Conservation (phyloP, 2,797 vertebrate species). For the Sebastes taczanowskii region DNA sequence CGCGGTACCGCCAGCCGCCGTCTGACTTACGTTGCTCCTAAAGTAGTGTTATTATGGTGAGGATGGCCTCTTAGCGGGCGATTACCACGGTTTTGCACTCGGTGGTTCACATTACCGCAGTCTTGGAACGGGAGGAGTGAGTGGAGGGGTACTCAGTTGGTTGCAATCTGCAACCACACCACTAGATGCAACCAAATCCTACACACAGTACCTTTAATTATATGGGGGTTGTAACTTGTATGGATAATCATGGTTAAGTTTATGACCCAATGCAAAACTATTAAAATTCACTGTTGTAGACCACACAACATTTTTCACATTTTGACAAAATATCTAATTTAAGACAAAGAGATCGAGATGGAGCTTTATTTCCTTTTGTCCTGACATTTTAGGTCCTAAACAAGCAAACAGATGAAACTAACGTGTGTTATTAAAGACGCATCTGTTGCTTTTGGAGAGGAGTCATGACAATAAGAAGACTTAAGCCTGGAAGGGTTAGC, state of each 20-base stretch:
- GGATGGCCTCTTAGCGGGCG: no score
- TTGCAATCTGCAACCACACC: no score
- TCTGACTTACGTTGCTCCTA: no score
- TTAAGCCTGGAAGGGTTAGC: neutral
- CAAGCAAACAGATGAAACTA: conserved; percentile 36
- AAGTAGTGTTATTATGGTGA: no score
- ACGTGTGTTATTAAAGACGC: conserved; percentile 34
- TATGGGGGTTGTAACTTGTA: neutral
- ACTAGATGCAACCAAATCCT: no score
- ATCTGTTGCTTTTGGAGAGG: conserved; percentile 39
- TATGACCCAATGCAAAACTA: neutral
- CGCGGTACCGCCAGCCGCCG: no score
- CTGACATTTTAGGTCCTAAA: conserved; percentile 14
- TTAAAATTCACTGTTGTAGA: neutral
- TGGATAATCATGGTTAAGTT: neutral
- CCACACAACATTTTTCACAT: neutral
- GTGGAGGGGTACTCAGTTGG: no score
- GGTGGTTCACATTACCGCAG: no score
- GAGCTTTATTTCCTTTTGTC: neutral
- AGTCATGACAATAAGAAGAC: conserved; percentile 12
- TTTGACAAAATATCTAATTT: neutral
- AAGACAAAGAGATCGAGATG: neutral
- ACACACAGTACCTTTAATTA: neutral
- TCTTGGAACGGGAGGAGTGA: no score
- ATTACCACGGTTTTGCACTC: no score